These are phyloP conservation scores for Amniataba percoides DNA, from an alignment of 2,797 vertebrate species.

Conservation along the genomic window DNA sequence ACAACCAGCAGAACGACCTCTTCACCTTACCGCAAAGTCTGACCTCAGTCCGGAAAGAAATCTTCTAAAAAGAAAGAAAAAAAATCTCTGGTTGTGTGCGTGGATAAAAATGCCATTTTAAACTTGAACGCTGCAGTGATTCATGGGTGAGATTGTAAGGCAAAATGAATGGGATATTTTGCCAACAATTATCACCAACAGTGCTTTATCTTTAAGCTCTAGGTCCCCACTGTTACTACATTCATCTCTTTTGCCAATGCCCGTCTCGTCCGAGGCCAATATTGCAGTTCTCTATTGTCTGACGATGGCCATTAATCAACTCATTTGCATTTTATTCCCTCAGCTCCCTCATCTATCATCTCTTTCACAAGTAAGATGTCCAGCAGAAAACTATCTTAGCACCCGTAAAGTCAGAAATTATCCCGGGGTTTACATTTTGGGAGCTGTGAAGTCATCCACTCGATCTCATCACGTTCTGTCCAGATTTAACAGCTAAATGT, in stretches of 20 bases:
- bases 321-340: slow-evolving; percentile 52
- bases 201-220: slow-evolving; percentile 24
- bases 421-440: slow-evolving; percentile 6
- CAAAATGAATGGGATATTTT: slow-evolving; percentile 9
- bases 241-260: slow-evolving; percentile 51
- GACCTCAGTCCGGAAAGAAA: neutral
- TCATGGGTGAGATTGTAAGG: neutral
- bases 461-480: neutral
- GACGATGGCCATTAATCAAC: slow-evolving; percentile 49
- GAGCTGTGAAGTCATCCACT: neutral
- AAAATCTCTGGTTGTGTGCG: neutral
- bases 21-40: neutral
- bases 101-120: neutral
- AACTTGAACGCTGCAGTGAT: neutral
- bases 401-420: neutral
- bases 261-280: slow-evolving; percentile 38
- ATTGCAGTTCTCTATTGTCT: slow-evolving; percentile 29
- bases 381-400: neutral
- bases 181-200: neutral
- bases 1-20: slow-evolving; percentile 38
- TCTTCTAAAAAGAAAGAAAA: neutral
- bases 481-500: slow-evolving; percentile 46
- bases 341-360: slow-evolving; percentile 30
- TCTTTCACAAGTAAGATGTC: slow-evolving; percentile 14
- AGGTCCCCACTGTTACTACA: neutral